Evolutionary conservation across 2,888 invertebrate species (phyloP), one percentile per base, ranked within the genome.

Genomic region (Tridacna crocea): DNA sequence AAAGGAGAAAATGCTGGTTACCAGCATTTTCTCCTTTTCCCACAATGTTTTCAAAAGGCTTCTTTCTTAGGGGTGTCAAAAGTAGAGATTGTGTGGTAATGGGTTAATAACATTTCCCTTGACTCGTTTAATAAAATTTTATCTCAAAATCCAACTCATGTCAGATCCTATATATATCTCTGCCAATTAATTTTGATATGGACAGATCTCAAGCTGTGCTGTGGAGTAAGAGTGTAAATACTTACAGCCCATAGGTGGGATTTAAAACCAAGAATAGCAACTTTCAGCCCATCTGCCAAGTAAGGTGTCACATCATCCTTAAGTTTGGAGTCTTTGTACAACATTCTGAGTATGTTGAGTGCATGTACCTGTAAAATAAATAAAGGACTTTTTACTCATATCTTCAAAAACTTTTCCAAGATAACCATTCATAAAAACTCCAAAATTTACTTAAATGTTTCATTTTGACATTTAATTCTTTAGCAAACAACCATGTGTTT

Each of bases 331-430:
- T 97, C 97, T 55, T 97, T 96, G 93, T 96, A 97, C 61, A 99
- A 94, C 0, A 97, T 96, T 87, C 98, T 95, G 87, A 99, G 95
- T 76, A 98, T 97, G 94, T 99, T 98, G 89, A 98, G 94, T n/a
- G 97, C 96, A 94, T 98, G 99, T 51, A 97, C 94, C 94, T 94
- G 80, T 1, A 77, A 80, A 26, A 60, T 58, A 58, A 36, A 36
- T 8, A 36, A 8, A 36, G 8, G 3, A 2, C 8, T 36, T 36
- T 36, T 36, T 8, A 4, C 36, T 36, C 8, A 36, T 36, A 2
- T 36, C 36, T 36, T 36, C 8, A 4, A 2, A 4, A 36, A 36
- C 36, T 36, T 36, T 36, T 36, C 36, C 8, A 36, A 36, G 36
- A 36, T 36, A 4, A 36, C 36, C 36, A 36, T 36, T 36, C 36